phyloP scores from a whole-genome alignment of 2,797 vertebrate genomes.

The Myoxocephalus aenaeus region DNA sequence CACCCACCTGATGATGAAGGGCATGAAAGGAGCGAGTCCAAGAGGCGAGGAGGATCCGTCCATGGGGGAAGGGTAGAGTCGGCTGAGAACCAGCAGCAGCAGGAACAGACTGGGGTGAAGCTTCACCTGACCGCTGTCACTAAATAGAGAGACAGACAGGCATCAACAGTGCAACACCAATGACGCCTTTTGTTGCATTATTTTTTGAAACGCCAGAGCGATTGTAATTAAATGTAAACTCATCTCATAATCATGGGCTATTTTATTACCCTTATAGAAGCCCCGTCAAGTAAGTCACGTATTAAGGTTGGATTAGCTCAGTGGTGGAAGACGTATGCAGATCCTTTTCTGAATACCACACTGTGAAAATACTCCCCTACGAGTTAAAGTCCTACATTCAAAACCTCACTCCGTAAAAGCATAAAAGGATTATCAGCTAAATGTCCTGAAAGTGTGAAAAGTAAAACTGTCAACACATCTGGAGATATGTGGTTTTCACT shows the following conservation, averaged over 20 bases:
- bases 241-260: not conserved
- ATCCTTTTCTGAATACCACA: too few species aligned
- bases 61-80: slow-evolving; percentile 97
- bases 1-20: slow-evolving; percentile 92
- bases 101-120: slow-evolving; percentile 93
- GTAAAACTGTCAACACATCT: not conserved
- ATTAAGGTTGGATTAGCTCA: too few species aligned
- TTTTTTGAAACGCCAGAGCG: not conserved
- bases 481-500: not conserved
- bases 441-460: not conserved
- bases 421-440: not conserved
- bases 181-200: not conserved
- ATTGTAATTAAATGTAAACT: not conserved
- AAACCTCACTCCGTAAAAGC: not conserved
- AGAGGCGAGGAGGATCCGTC: slow-evolving; percentile 91
- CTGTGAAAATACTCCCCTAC: too few species aligned
- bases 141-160: slow-evolving; percentile 53
- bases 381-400: not conserved
- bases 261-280: not conserved
- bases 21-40: slow-evolving; percentile 90
- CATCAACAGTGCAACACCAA: not conserved
- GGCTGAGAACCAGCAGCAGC: slow-evolving; percentile 92
- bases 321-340: too few species aligned
- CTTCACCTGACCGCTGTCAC: slow-evolving; percentile 85
- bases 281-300: not conserved